Evolutionary conservation across 1,140 invertebrate genomes (phyloP).

Genomic region (Tribolium madens): DNA sequence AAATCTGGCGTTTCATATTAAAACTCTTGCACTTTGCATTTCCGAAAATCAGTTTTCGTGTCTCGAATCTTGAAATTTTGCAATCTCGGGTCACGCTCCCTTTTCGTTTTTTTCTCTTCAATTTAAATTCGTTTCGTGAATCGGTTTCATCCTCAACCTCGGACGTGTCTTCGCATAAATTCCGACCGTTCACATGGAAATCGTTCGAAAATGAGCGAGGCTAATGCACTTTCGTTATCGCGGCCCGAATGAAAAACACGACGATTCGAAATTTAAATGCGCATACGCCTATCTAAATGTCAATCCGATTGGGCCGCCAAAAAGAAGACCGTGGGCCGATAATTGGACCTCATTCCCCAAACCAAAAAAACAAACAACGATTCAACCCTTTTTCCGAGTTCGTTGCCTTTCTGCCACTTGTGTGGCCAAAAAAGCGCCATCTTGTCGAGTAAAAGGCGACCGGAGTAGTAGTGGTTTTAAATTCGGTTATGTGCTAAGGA

Average conservation of each 20-base stretch:
- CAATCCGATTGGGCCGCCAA: constrained; percentile 20
- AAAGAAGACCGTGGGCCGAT: constrained; percentile 17
- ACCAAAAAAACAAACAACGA: background rate
- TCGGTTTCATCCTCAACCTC: constrained; percentile 13
- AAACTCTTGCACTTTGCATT: too few relatives aligned
- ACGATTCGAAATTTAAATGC: constrained; percentile 30
- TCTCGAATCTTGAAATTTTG: background rate
- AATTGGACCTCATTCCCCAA: constrained; percentile 9
- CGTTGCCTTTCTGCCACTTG: background rate
- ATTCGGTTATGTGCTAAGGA: constrained; percentile 46
- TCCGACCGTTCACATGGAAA: constrained; percentile 27
- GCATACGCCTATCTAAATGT: constrained; percentile 28
- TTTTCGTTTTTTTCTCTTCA: background rate
- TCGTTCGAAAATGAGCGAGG: constrained; percentile 23
- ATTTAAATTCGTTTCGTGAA: constrained; percentile 15
- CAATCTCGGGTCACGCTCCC: background rate
- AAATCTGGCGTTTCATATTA: too few relatives aligned
- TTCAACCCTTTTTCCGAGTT: background rate
- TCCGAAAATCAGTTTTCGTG: too few relatives aligned
- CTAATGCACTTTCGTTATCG: constrained; percentile 30
- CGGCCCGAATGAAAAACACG: constrained; percentile 15
- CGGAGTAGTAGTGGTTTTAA: constrained; percentile 39
- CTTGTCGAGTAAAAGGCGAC: constrained; percentile 16
- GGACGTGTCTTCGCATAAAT: constrained; percentile 25
- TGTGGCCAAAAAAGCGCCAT: background rate